These are phyloP conservation scores for Melanotaenia parkinsoni DNA, from an alignment of 2,797 vertebrate species.

Conservation along the genomic window DNA sequence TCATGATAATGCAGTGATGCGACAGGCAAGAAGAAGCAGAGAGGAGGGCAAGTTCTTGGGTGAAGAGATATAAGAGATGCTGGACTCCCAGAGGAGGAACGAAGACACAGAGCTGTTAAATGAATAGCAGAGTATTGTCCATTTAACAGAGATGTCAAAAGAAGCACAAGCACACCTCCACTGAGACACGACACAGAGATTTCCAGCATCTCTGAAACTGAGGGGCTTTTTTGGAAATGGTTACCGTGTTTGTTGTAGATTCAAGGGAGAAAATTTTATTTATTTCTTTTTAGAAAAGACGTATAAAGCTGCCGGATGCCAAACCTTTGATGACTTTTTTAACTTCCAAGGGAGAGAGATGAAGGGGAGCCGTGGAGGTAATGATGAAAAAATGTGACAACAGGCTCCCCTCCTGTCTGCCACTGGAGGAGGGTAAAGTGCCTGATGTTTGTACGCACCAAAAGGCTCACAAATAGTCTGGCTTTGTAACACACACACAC, in stretches of 20 bases:
- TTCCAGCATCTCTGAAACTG: conserved; percentile 44
- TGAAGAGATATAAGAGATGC: conserved; percentile 52
- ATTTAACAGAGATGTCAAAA: conserved; percentile 60
- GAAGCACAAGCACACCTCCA: conserved; percentile 43
- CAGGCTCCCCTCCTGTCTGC: conserved; percentile 53
- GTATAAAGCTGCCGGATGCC: conserved; percentile 47
- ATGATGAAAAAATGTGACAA: conserved; percentile 69
- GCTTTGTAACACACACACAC: conserved; percentile 13
- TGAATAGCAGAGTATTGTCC: conserved; percentile 57
- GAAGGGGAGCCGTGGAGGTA: conserved; percentile 63
- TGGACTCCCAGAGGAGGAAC: conserved; percentile 37
- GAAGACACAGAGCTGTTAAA: conserved; percentile 52
- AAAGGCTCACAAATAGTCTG: conserved; percentile 26
- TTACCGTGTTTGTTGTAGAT: conserved; percentile 53
- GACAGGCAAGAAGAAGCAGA: conserved; percentile 33
- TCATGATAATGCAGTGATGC: conserved; percentile 53
- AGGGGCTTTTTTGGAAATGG: conserved; percentile 46
- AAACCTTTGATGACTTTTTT: conserved; percentile 72
- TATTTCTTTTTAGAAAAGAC: conserved; percentile 31
- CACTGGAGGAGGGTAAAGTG: conserved; percentile 36
- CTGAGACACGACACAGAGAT: conserved; percentile 38
- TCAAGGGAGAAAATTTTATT: conserved; percentile 18
- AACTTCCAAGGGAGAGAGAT: conserved; percentile 62
- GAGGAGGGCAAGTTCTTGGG: conserved; percentile 20
- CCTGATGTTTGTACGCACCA: conserved; percentile 40